Evolutionary conservation across 2,888 invertebrate genomes (phyloP), one percentile per base, ranked within the genome.

Genomic region (Loripinus fragilis): DNA sequence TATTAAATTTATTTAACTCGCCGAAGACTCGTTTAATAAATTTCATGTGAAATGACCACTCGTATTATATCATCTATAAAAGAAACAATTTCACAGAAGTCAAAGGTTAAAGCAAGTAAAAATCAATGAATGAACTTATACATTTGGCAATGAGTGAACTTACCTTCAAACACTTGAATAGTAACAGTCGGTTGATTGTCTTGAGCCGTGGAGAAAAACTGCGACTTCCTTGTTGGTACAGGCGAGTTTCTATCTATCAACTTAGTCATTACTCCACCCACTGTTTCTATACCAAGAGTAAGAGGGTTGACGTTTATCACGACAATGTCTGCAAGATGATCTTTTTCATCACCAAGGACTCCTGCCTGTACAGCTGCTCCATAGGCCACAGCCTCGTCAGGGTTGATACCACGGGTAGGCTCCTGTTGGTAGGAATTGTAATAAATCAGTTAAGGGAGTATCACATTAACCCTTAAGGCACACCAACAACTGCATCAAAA

Each of bases 181-280:
- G 99, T 99, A 71, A 99, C 99, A 3, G 98, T 98, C 94, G 98
- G 98, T 94, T 99, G 99, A 94, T 99, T 99, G 94, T 99, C 99
- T 38, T 98, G 97, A 74, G 99, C 99, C 0, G 99, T 99, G 0
- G 99, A 98, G 96, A 99, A 99, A 93, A 99, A 98, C 94, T 99
- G 99, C 0, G 98, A 98, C 94, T 99, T 99, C 95, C 99, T 99
- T 72, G 99, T 99, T 41, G 99, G 99, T 92, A 99, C 99, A 85
- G 99, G 98, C 35, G 99, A 99, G 95, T 99, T 99, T 90, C 99
- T 94, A 73, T 98, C 97, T 93, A 99, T 99, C 74, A 99, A 95
- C 94, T 99, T 99, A 88, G 99, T 99, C 99, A 99, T 99, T 41
- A 99, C 99, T 87, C 99, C 99, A 85, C 99, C 99, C 68, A 99